Evolutionary conservation across 2,888 invertebrate genomes (phyloP), one percentile per base, ranked within the genome.

Genomic region (Entomobrya proxima): DNA sequence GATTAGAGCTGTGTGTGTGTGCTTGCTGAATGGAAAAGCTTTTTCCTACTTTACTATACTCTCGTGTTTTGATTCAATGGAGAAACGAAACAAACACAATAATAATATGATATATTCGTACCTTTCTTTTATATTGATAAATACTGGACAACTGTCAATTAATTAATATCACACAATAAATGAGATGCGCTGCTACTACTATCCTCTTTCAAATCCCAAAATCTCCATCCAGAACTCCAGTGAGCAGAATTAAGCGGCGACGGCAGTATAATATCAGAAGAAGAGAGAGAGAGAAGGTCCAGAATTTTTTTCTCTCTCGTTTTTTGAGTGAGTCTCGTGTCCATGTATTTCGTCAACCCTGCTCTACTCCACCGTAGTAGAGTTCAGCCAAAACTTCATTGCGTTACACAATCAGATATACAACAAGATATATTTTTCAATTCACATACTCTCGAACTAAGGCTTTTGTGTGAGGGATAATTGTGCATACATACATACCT

Each of bases 81-180:
- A 75, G 55, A 50, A 67, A 67, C 64, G 64, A 67, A 69, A 44
- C 69, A 69, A n/a, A 40, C 76, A 55, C 55, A 47, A 50, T 74
- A 69, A 69, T 44, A 21, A 24, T 55, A 9, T 7, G 35, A 69
- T 4, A 69, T 47, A 18, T 30, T 40, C 72, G 35, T 72, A 72
- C 52, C 74, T 74, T 52, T 74, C 50, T 35, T 64, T 7, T 69
- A 27, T 69, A 69, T 69, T 69, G 69, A 83, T 76, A 64, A 83
- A 83, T 83, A 83, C 82, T 83, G 82, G 82, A 83, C 76, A 83
- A 83, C 82, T 83, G 75, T 83, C 82, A 83, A 83, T 76, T 83
- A 83, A 83, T 83, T 83, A 81, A 81, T 81, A 83, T 83, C 82
- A 83, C 82, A 83, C 82, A 83, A 50, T 76, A 83, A 83, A 83